phyloP scores from a whole-genome alignment of 1,140 invertebrate species.

The Elymnias hypermnestra region DNA sequence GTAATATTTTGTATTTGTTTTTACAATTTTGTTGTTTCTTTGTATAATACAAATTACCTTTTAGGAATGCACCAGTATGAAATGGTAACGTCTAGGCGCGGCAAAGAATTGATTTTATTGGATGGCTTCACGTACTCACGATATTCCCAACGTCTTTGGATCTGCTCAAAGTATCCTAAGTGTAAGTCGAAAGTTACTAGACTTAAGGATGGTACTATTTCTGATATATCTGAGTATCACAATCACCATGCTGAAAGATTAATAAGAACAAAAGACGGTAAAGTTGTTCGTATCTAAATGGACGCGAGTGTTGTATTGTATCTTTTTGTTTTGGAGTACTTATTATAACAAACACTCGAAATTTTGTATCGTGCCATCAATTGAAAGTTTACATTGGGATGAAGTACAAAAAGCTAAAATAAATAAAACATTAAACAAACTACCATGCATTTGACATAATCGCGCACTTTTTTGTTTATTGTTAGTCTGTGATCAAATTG shows the following conservation, averaged over 20 bases:
- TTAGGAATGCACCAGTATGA: slow-evolving; percentile 4
- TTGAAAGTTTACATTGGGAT: too few relatives aligned
- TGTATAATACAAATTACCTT: neutral
- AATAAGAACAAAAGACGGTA: slow-evolving; percentile 2
- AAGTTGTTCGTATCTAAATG: slow-evolving; percentile 1
- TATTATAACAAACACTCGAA: too few relatives aligned
- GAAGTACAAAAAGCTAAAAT: too few relatives aligned
- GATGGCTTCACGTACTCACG: slow-evolving; percentile 16
- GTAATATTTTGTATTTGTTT: too few relatives aligned
- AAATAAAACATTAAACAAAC: too few relatives aligned
- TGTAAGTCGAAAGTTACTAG: slow-evolving; percentile 12
- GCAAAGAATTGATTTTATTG: slow-evolving; percentile 30
- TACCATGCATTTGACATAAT: too few relatives aligned
- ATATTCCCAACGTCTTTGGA: slow-evolving; percentile 9
- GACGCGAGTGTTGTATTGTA: too few relatives aligned
- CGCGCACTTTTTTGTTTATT: too few relatives aligned
- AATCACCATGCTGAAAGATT: slow-evolving; percentile 2
- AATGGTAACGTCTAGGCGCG: slow-evolving; percentile 30
- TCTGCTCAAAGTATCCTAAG: slow-evolving; percentile 15
- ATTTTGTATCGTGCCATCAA: too few relatives aligned
- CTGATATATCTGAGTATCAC: slow-evolving; percentile 1
- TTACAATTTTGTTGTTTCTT: too few relatives aligned
- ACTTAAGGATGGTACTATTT: neutral
- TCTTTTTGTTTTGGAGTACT: too few relatives aligned
- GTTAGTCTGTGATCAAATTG: too few relatives aligned